A percentile compares a stretch with the other conserved stretches of the same genome.
Evolutionary conservation across 1,140 invertebrate genomes (phyloP).

Genomic region (Marisa cornuarietis): DNA sequence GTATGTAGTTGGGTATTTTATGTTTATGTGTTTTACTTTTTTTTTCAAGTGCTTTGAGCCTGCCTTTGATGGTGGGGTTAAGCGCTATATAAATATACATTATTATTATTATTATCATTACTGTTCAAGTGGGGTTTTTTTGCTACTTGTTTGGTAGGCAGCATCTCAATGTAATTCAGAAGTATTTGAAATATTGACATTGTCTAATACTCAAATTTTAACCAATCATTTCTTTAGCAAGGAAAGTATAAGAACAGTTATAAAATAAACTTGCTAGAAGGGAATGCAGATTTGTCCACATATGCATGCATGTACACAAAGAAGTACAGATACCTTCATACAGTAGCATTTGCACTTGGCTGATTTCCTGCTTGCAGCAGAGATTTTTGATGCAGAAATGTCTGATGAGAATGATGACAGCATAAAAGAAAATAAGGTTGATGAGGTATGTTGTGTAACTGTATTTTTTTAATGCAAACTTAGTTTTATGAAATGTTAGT

Average conservation of each 20-base stretch:
- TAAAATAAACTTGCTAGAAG: background rate
- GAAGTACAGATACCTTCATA: too few species aligned
- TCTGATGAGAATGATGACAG: slow-evolving; percentile 44
- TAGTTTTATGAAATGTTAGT: too few species aligned
- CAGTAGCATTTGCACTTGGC: too few species aligned
- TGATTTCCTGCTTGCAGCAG: slow-evolving; percentile 37
- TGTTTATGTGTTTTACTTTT: too few species aligned
- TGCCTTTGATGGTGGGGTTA: too few species aligned
- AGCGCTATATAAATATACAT: too few species aligned
- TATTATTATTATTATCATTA: too few species aligned
- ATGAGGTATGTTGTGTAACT: background rate
- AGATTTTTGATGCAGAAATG: slow-evolving; percentile 57
- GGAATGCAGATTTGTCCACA: background rate
- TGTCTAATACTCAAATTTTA: background rate
- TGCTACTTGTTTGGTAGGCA: background rate
- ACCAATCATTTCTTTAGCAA: slow-evolving; percentile 2
- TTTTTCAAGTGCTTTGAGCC: too few species aligned
- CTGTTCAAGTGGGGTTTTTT: too few species aligned
- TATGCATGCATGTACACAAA: too few species aligned
- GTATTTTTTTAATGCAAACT: background rate
- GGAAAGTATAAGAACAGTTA: background rate
- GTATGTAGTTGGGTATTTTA: background rate
- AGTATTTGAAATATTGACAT: background rate
- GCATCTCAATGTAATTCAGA: background rate
- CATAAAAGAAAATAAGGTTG: slow-evolving; percentile 49